Evolutionary conservation across 2,113 vertebrate genomes (phyloP).

Genomic region (Ahaetulla prasina): DNA sequence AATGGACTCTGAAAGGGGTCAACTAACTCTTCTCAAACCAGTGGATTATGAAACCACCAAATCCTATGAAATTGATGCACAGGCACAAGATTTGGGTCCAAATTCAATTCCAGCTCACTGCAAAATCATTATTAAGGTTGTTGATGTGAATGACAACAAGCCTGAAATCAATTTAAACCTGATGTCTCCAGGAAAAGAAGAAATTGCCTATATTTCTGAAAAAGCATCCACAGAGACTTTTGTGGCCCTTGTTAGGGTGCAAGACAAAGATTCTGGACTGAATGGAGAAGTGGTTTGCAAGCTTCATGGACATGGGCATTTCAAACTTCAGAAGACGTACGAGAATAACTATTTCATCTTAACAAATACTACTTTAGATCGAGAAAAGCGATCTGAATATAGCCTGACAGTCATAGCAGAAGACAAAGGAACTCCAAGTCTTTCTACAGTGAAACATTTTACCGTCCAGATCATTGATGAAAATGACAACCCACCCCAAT

Average conservation of each 20-base stretch:
- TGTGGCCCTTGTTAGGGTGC: conserved; percentile 90
- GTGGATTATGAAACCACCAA: conserved; percentile 88
- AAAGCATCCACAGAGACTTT: conserved; percentile 88
- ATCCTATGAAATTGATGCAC: conserved; percentile 92
- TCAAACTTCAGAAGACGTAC: conserved; percentile 91
- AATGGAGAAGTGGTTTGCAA: conserved; percentile 89
- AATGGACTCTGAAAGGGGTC: conserved; percentile 87
- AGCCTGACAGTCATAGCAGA: conserved; percentile 93
- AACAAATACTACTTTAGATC: conserved; percentile 89
- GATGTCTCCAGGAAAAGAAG: conserved; percentile 91
- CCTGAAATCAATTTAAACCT: conserved; percentile 94
- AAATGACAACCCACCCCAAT: conserved; percentile 93
- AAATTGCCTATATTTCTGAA: conserved; percentile 89
- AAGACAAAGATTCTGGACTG: conserved; percentile 87
- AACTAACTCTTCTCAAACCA: conserved; percentile 86
- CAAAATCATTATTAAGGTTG: conserved; percentile 92
- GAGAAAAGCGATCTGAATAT: conserved; percentile 94
- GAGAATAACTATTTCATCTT: conserved; percentile 97
- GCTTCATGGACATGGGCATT: conserved; percentile 92
- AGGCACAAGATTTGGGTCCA: conserved; percentile 93
- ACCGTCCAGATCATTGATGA: conserved; percentile 92
- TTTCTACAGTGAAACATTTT: conserved; percentile 93
- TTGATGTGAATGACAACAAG: conserved; percentile 96
- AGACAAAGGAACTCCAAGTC: conserved; percentile 87
- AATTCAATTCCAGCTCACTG: conserved; percentile 96